Percentiles rank a stretch among this genome's conserved stretches.
Evolutionary conservation across 2,113 vertebrate genomes (phyloP).

Genomic region (Tinamus guttatus): DNA sequence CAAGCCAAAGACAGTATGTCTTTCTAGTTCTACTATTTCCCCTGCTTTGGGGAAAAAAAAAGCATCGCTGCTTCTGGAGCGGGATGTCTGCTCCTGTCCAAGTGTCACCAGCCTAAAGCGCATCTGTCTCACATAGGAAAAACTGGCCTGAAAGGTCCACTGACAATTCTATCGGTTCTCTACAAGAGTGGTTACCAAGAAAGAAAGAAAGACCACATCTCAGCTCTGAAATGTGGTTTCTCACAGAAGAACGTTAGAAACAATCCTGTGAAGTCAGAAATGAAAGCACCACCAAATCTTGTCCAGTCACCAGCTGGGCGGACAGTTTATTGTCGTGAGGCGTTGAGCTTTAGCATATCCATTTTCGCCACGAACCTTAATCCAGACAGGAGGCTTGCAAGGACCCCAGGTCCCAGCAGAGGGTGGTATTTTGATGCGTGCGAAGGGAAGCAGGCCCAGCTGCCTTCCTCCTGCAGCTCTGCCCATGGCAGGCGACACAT

Average conservation of each 20-base stretch:
- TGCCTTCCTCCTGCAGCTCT: neutral
- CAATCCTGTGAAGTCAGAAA: neutral
- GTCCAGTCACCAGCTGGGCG: neutral
- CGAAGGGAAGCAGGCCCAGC: neutral
- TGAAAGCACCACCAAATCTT: neutral
- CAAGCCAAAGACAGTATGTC: neutral
- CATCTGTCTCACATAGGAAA: neutral
- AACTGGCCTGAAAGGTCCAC: neutral
- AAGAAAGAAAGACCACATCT: neutral
- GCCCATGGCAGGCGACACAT: rapidly evolving
- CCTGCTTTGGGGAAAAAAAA: neutral
- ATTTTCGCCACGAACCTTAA: neutral
- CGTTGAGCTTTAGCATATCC: neutral
- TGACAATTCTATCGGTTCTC: neutral
- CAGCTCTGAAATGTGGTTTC: neutral
- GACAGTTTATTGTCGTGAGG: neutral
- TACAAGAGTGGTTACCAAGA: neutral
- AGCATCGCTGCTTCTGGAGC: neutral
- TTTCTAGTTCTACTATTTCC: neutral
- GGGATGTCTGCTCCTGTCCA: neutral
- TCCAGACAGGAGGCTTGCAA: neutral
- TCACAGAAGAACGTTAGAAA: neutral
- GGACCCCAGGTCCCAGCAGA: neutral
- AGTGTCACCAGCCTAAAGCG: neutral
- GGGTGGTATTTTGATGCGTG: neutral